Conservation (phyloP, 2,113 vertebrate species). For the Dendropsophus ebraccatus region DNA sequence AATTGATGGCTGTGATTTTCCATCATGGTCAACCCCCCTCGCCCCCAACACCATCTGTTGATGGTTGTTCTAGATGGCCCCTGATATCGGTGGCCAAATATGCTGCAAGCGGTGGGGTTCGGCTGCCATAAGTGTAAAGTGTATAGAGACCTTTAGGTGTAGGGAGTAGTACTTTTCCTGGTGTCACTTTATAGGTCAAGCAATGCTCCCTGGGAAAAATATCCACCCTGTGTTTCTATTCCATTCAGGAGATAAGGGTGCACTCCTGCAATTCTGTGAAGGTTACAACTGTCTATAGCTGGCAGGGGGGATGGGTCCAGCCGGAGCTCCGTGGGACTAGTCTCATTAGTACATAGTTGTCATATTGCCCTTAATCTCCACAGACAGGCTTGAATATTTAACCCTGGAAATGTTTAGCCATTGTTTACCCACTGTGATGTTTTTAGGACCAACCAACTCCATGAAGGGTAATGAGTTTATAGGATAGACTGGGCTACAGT, state of each 20-base stretch:
- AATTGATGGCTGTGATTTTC: no score
- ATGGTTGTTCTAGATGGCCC: no score
- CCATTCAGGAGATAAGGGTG: not conserved
- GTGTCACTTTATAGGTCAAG: no score
- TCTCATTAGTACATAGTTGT: constrained; percentile 15
- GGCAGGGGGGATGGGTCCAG: not conserved
- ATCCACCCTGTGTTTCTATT: not conserved
- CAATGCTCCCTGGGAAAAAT: no score
- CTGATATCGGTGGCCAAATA: no score
- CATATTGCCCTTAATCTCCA: not conserved
- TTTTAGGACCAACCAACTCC: not conserved
- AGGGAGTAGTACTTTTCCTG: no score
- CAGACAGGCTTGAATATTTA: not conserved
- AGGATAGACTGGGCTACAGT: not conserved
- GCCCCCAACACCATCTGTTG: no score
- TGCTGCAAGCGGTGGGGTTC: no score
- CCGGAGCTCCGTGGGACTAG: not conserved
- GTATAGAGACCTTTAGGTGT: no score
- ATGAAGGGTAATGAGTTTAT: not conserved
- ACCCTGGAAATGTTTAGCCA: not conserved
- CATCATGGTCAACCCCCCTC: no score
- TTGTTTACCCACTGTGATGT: not conserved
- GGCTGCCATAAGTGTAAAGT: no score
- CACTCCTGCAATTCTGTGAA: not conserved
- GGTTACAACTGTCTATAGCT: not conserved